These are phyloP conservation scores for Equus quagga DNA, from an alignment of 2,113 vertebrate species.

Conservation along the genomic window DNA sequence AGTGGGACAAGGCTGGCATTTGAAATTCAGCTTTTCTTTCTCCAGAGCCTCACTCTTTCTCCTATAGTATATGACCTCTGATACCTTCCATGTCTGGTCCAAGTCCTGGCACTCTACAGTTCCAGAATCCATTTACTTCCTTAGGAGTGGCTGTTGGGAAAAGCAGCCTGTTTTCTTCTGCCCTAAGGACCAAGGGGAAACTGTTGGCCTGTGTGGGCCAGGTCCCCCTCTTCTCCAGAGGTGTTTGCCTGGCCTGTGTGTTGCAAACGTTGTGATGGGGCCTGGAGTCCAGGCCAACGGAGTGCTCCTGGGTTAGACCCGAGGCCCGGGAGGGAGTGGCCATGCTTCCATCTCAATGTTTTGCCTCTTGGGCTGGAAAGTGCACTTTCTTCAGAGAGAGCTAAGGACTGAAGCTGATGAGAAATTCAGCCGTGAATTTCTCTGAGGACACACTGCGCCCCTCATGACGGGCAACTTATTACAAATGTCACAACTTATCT, in stretches of 20 bases:
- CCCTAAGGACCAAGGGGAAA: neutral
- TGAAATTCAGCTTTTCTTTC: neutral
- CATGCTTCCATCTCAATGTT: neutral
- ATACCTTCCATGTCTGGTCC: neutral
- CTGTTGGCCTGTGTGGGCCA: neutral
- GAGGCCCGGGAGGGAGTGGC: neutral
- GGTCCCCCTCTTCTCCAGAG: neutral
- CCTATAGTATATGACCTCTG: neutral
- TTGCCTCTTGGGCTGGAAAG: neutral
- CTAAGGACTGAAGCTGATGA: neutral
- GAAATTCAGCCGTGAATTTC: slow-evolving; percentile 18
- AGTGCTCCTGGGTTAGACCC: neutral
- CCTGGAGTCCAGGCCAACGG: neutral
- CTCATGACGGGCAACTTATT: slow-evolving; percentile 73
- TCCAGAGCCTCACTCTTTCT: neutral
- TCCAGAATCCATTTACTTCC: neutral
- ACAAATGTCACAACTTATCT: slow-evolving; percentile 77
- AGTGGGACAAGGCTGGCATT: neutral
- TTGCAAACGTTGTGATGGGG: neutral
- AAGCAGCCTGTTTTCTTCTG: neutral
- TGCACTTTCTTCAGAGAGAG: neutral
- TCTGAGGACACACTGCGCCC: neutral
- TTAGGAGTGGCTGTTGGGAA: neutral
- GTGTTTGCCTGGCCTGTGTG: neutral
- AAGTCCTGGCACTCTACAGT: neutral